These are phyloP conservation scores for Geotrypetes seraphini DNA, from an alignment of 2,797 vertebrate genomes.

Conservation along the genomic window DNA sequence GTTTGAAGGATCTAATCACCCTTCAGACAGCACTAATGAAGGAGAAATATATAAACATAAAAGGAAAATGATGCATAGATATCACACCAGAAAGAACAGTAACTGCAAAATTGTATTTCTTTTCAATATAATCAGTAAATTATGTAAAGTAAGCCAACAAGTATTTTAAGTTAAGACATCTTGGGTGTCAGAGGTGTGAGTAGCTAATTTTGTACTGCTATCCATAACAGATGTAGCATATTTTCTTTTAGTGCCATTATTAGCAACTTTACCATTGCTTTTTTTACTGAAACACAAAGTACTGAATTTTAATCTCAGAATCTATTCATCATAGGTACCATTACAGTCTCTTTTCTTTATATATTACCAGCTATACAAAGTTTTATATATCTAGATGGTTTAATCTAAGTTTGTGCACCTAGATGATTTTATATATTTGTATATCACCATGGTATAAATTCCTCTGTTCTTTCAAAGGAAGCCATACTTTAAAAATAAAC, in stretches of 20 bases:
- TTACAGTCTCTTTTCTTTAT: too few relatives aligned
- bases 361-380: too few relatives aligned
- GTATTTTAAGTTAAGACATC: slow-evolving; percentile 74
- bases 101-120: slow-evolving; percentile 72
- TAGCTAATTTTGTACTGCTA: slow-evolving; percentile 75
- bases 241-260: slow-evolving; percentile 70
- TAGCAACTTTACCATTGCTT: slow-evolving; percentile 60
- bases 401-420: too few relatives aligned
- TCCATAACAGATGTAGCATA: slow-evolving; percentile 75
- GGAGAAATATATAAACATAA: slow-evolving; percentile 74
- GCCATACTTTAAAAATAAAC: too few relatives aligned
- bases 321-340: slow-evolving; percentile 23
- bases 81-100: slow-evolving; percentile 65
- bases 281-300: slow-evolving; percentile 42
- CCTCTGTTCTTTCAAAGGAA: too few relatives aligned
- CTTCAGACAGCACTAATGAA: slow-evolving; percentile 78
- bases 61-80: slow-evolving; percentile 68
- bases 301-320: slow-evolving; percentile 40
- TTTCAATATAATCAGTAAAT: slow-evolving; percentile 67
- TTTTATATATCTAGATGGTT: too few relatives aligned
- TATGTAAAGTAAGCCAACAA: slow-evolving; percentile 66
- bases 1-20: slow-evolving; percentile 80
- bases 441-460: too few relatives aligned
- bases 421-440: too few relatives aligned
- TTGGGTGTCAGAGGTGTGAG: slow-evolving; percentile 76